These are phyloP conservation scores for Bibio marci DNA, from an alignment of 2,888 invertebrate genomes.

Conservation along the genomic window DNA sequence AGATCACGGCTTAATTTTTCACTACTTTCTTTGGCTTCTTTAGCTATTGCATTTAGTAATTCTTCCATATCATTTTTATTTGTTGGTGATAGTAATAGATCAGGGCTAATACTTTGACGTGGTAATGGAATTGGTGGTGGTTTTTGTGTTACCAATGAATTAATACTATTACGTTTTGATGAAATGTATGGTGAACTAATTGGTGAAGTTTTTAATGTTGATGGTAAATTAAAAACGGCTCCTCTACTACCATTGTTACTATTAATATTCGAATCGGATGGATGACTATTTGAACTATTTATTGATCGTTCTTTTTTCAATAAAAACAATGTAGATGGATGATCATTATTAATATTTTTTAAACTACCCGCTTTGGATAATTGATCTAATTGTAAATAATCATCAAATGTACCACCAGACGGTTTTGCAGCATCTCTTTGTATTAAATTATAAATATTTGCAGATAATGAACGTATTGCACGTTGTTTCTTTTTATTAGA, in stretches of 20 bases:
- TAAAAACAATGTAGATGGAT: slow-evolving; percentile 20
- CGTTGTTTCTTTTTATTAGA: slow-evolving; percentile 50
- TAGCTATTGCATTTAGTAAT: slow-evolving; percentile 51
- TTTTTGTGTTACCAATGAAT: slow-evolving; percentile 22
- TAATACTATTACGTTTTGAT: slow-evolving; percentile 21
- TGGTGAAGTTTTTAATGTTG: slow-evolving; percentile 15
- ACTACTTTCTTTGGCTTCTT: slow-evolving; percentile 59
- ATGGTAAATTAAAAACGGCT: slow-evolving; percentile 25
- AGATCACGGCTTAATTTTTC: slow-evolving; percentile 50
- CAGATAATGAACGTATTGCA: slow-evolving; percentile 66
- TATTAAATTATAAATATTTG: slow-evolving; percentile 64
- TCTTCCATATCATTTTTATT: slow-evolving; percentile 46
- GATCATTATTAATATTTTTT: slow-evolving; percentile 30
- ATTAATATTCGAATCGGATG: too few relatives aligned
- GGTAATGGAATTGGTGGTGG: slow-evolving; percentile 39
- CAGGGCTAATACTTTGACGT: slow-evolving; percentile 30
- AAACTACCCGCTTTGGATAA: slow-evolving; percentile 44
- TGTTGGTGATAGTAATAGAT: slow-evolving; percentile 31
- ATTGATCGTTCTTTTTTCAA: slow-evolving; percentile 16
- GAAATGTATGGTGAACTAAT: slow-evolving; percentile 11
- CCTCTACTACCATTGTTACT: slow-evolving; percentile 11
- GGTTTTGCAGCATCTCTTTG: slow-evolving; percentile 38
- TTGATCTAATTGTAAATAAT: slow-evolving; percentile 35
- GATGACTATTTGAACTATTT: slow-evolving; percentile 18
- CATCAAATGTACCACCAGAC: slow-evolving; percentile 32